Percentiles rank a stretch among this genome's conserved stretches.
phyloP scores from a whole-genome alignment of 2,113 vertebrate genomes.

The Callocephalon fimbriatum region DNA sequence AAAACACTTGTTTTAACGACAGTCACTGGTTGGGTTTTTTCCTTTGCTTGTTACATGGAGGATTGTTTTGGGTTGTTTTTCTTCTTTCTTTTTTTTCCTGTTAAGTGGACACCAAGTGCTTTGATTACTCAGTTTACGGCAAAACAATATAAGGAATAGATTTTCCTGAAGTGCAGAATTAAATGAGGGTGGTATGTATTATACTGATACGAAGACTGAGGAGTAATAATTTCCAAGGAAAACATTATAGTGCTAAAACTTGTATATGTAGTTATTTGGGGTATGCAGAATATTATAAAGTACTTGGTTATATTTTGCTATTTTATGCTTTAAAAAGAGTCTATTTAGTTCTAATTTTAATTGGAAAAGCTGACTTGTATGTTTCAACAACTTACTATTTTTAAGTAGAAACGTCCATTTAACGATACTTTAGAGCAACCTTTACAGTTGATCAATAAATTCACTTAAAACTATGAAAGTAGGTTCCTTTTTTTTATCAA shows the following conservation, averaged over 20 bases:
- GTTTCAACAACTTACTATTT: background rate
- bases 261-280: background rate
- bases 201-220: background rate
- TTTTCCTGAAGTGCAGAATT: background rate
- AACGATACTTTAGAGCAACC: background rate
- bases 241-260: background rate
- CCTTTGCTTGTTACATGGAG: background rate
- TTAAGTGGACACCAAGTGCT: background rate
- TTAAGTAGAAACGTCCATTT: background rate
- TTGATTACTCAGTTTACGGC: background rate
- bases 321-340: background rate
- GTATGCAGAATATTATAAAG: background rate
- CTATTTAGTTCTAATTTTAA: background rate
- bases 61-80: background rate
- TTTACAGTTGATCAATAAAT: background rate
- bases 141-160: background rate
- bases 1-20: background rate
- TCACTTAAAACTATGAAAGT: background rate
- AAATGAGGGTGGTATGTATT: background rate
- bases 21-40: background rate
- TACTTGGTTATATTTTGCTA: background rate
- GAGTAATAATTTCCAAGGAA: background rate
- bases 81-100: background rate
- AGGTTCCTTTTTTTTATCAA: background rate
- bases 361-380: background rate